A percentile compares a stretch with the other conserved stretches of the same genome.
Conservation (phyloP, 23 tunicate species). For the Diplosoma virens region DNA sequence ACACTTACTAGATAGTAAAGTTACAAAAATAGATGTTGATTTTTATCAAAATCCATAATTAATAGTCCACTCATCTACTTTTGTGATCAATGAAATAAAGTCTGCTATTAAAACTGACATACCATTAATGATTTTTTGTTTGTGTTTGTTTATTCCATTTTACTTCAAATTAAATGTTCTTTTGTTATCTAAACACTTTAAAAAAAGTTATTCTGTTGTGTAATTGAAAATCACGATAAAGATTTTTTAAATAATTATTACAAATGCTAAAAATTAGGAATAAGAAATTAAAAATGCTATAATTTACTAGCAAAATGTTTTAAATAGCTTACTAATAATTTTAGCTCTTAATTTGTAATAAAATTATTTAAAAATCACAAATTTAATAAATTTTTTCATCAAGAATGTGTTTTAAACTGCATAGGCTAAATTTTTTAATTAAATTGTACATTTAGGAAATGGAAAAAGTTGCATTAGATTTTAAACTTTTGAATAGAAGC, state of each 20-base stretch:
- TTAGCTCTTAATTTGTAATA: background rate
- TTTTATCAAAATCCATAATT: background rate
- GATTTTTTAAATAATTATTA: background rate
- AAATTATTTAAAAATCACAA: too few relatives aligned
- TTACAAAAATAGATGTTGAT: background rate
- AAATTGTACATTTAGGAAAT: constrained; percentile 56
- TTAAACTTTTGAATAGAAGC: constrained; percentile 30
- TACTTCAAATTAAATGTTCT: background rate
- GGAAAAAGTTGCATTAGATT: constrained; percentile 59
- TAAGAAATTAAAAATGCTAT: too few relatives aligned
- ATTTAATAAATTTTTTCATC: too few relatives aligned
- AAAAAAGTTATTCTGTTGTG: background rate
- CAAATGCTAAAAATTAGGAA: too few relatives aligned
- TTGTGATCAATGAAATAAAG: too few relatives aligned
- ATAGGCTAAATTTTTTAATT: constrained; percentile 2
- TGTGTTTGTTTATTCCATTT: background rate
- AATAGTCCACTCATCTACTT: background rate
- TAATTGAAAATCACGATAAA: background rate
- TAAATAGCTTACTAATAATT: background rate
- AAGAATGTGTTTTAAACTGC: too few relatives aligned
- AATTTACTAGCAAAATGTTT: too few relatives aligned
- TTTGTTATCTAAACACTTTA: background rate
- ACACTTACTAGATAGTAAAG: background rate
- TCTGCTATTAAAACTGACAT: too few relatives aligned
- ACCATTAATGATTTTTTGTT: too few relatives aligned